A percentile compares a stretch with the other conserved stretches of the same genome.
phyloP scores from a whole-genome alignment of 2,113 vertebrate genomes.

The Lutjanus erythropterus region DNA sequence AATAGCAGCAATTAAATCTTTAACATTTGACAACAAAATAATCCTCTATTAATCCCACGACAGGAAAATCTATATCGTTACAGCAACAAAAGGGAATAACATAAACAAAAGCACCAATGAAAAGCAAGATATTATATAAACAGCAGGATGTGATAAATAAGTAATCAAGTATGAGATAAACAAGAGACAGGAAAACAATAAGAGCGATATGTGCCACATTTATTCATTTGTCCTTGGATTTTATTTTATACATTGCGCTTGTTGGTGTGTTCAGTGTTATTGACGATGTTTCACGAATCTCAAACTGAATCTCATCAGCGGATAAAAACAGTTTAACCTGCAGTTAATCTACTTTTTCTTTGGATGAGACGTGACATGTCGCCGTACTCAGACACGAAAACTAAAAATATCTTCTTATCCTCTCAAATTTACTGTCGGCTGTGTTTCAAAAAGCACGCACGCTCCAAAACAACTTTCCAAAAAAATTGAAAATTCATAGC shows the following conservation, averaged over 20 bases:
- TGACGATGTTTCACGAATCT: background rate
- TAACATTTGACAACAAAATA: too few species aligned
- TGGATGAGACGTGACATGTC: background rate
- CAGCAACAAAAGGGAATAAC: too few species aligned
- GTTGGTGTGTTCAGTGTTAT: too few species aligned
- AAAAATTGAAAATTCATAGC: constrained; percentile 56
- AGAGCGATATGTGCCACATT: too few species aligned
- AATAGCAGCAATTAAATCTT: background rate
- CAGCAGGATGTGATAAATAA: too few species aligned
- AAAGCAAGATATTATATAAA: too few species aligned
- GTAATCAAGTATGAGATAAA: too few species aligned
- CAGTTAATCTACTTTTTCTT: background rate
- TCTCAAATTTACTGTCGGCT: background rate
- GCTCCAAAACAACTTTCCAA: constrained; percentile 8
- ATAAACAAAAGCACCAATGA: too few species aligned
- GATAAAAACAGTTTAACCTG: background rate
- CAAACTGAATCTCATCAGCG: background rate
- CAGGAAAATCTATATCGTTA: too few species aligned
- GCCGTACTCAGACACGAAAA: background rate
- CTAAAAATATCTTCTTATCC: background rate
- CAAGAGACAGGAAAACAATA: too few species aligned
- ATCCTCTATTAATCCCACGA: too few species aligned
- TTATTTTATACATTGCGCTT: background rate
- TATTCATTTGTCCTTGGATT: too few species aligned
- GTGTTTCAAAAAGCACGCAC: constrained; percentile 17